phyloP scores from a whole-genome alignment of 1,140 invertebrate species.

The Calephelis nemesis region DNA sequence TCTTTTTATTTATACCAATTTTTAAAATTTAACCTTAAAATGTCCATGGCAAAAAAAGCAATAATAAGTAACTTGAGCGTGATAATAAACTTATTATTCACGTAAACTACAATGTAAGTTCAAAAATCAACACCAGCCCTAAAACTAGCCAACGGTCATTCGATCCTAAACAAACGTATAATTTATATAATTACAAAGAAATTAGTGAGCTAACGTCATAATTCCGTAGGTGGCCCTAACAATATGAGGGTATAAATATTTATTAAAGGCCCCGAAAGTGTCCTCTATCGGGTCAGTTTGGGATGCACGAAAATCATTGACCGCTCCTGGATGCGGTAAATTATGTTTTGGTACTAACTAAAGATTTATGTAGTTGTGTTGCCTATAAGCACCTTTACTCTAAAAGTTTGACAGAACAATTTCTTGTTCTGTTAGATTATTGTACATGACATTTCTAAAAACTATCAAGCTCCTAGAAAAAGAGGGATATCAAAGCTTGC shows the following conservation, averaged over 20 bases:
- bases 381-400: too few relatives aligned
- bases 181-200: slow-evolving; percentile 58
- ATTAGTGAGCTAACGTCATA: slow-evolving; percentile 47
- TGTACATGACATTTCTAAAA: too few relatives aligned
- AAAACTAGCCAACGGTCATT: slow-evolving; percentile 29
- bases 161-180: slow-evolving; percentile 57
- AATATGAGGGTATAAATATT: slow-evolving; percentile 69
- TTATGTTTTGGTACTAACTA: neutral
- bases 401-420: too few relatives aligned
- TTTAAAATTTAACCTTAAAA: too few relatives aligned
- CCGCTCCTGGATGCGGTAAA: slow-evolving; percentile 34
- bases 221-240: slow-evolving; percentile 43
- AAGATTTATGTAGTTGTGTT: neutral
- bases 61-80: neutral
- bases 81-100: neutral
- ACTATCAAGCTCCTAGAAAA: too few relatives aligned
- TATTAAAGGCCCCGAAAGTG: slow-evolving; percentile 60
- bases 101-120: neutral
- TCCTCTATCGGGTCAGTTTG: slow-evolving; percentile 55
- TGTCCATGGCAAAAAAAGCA: too few relatives aligned
- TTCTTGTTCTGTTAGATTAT: too few relatives aligned
- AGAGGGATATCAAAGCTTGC: too few relatives aligned
- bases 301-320: slow-evolving; percentile 38
- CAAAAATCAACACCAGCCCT: slow-evolving; percentile 23
- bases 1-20: too few relatives aligned